A percentile compares a stretch with the other conserved stretches of the same genome.
Conservation (phyloP, 2,113 vertebrate genomes). For the Forbesichthys papilliferus region DNA sequence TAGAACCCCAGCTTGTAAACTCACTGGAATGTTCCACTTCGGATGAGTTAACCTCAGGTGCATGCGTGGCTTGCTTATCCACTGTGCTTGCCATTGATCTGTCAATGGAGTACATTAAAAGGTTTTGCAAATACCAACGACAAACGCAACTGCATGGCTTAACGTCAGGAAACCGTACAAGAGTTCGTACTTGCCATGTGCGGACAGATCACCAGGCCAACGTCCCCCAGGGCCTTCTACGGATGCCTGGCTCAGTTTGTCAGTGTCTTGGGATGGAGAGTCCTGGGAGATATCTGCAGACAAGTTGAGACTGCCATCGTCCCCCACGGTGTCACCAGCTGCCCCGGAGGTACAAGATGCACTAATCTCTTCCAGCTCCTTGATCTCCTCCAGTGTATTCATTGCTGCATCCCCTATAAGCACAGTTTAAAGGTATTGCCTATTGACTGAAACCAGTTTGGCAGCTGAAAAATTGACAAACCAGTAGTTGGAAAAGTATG, state of each 20-base stretch:
- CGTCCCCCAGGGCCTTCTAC: constrained; percentile 63
- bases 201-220: constrained; percentile 71
- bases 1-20: constrained; percentile 16
- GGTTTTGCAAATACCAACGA: constrained; percentile 17
- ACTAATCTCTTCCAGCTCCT: constrained; percentile 84
- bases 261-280: constrained; percentile 50
- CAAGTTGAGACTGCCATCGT: constrained; percentile 54
- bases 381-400: constrained; percentile 83
- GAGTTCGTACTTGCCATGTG: constrained; percentile 79
- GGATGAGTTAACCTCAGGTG: constrained; percentile 15
- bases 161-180: constrained; percentile 17
- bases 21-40: constrained; percentile 46
- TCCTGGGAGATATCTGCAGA: constrained; percentile 58
- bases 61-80: constrained; percentile 12
- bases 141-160: background rate
- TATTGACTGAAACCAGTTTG: background rate
- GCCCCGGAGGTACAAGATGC: constrained; percentile 47
- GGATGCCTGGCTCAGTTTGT: constrained; percentile 34
- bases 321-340: constrained; percentile 57
- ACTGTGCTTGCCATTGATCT: constrained; percentile 51
- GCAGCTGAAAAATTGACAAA: background rate
- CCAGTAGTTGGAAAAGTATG: background rate
- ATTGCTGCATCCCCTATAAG: constrained; percentile 63
- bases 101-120: constrained; percentile 43
- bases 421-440: background rate